A percentile compares a stretch with the other conserved stretches of the same genome.
Conservation (phyloP, 2,797 vertebrate species). For the Apogon talboti region DNA sequence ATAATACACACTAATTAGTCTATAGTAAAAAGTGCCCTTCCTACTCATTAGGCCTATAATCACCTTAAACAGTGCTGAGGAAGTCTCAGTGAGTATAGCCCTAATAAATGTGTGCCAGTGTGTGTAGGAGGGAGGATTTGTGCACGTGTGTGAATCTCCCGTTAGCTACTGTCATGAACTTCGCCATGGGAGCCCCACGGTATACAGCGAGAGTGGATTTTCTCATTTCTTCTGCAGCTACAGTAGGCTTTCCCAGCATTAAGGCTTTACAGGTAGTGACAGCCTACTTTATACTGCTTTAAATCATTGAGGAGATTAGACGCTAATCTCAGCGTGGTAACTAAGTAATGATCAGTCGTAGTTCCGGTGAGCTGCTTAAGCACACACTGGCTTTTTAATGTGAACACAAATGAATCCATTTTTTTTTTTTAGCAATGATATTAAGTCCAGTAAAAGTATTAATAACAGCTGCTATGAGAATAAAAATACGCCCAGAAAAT, state of each 20-base stretch:
- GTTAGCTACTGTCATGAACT: slow-evolving; percentile 58
- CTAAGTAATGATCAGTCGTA: slow-evolving; percentile 55
- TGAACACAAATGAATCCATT: slow-evolving; percentile 11
- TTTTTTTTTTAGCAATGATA: slow-evolving; percentile 23
- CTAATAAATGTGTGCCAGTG: slow-evolving; percentile 37
- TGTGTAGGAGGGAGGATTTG: slow-evolving; percentile 57
- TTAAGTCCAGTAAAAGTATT: neutral
- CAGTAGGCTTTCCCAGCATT: slow-evolving; percentile 67
- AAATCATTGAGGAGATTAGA: slow-evolving; percentile 72
- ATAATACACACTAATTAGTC: slow-evolving; percentile 75
- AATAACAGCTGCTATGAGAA: neutral
- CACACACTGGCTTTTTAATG: slow-evolving; percentile 3
- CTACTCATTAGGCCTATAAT: slow-evolving; percentile 80
- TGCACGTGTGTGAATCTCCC: slow-evolving; percentile 55
- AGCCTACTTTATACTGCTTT: slow-evolving; percentile 63
- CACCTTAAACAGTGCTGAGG: slow-evolving; percentile 72
- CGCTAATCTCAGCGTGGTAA: slow-evolving; percentile 67
- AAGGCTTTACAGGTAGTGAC: slow-evolving; percentile 72
- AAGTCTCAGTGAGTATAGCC: slow-evolving; percentile 45
- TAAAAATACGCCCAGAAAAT: slow-evolving; percentile 9
- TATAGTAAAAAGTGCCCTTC: slow-evolving; percentile 70
- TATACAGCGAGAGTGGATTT: slow-evolving; percentile 61
- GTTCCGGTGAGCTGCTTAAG: slow-evolving; percentile 52
- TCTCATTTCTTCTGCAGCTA: slow-evolving; percentile 54
- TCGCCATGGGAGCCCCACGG: slow-evolving; percentile 48